Evolutionary conservation across 2,888 invertebrate species (phyloP), one percentile per base, ranked within the genome.

Genomic region (Quadriops clusia): DNA sequence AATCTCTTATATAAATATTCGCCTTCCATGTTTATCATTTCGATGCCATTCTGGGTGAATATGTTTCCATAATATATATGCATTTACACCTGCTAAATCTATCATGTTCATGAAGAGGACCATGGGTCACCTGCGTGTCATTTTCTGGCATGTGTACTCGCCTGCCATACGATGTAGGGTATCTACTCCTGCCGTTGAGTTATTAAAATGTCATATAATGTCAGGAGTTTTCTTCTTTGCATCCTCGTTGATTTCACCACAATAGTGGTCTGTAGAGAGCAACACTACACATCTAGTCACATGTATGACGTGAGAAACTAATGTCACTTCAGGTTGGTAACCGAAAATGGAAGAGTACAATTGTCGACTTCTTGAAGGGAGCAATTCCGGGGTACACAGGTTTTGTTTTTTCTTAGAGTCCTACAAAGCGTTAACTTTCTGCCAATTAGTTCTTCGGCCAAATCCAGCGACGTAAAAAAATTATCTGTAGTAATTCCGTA

Each of bases 321-420:
- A 20, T 8, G 16, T 24, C n/a, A n/a, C 8, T 17, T 34, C 26
- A n/a, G 23, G 29, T 17, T 14, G 16, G 15, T 30, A 34, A 23
- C 20, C 35, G 32, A 35, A 35, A 21, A 32, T 28, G 13, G 18
- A 20, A 35, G 30, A 30, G 13, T 34, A 21, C 15, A 9, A 17
- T n/a, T 17, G 17, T 20, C 26, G 30, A n/a, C 23, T 14, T 21
- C n/a, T 8, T 20, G 18, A 16, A 15, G 30, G 30, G 13, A 34
- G 8, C 10, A 30, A 20, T 22, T 23, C 24, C 14, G 12, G n/a
- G 16, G 29, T 24, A 32, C 29, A 6, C 20, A 23, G 8, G 32
- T 20, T 20, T 33, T 36, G 26, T 33, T 36, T 36, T 36, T 36
- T 7, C 30, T 21, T 7, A 33, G 26, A 17, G 27, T 33, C 17